Conservation (phyloP, 2,797 vertebrate species). For the Tangara arthus region DNA sequence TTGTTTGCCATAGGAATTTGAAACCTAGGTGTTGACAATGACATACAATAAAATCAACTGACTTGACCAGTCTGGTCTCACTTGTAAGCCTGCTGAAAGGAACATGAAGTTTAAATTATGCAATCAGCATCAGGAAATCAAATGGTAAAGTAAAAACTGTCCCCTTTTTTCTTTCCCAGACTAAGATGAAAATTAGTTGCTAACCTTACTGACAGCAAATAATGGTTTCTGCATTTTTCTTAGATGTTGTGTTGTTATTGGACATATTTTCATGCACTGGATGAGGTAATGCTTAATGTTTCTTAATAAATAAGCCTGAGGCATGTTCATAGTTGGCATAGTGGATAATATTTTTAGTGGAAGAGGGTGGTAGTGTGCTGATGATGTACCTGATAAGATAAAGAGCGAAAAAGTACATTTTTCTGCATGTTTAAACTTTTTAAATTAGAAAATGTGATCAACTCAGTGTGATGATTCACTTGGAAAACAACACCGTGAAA, state of each 20-base stretch:
- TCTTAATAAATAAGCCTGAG: conserved; percentile 61
- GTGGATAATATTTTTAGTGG: conserved; percentile 53
- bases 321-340: conserved; percentile 47
- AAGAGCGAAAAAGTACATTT: conserved; percentile 55
- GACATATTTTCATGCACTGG: conserved; percentile 48
- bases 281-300: conserved; percentile 67
- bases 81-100: conserved; percentile 20
- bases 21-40: conserved; percentile 1
- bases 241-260: conserved; percentile 64
- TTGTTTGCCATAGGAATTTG: conserved; percentile 1
- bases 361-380: conserved; percentile 40
- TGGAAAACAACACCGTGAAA: conserved; percentile 42
- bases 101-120: conserved; percentile 20
- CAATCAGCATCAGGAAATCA: conserved; percentile 26
- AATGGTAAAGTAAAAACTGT: neutral
- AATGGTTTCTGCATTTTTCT: conserved; percentile 64
- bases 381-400: conserved; percentile 67
- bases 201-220: conserved; percentile 51
- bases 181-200: conserved; percentile 37
- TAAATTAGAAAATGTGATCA: conserved; percentile 62
- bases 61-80: conserved; percentile 11
- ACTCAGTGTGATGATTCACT: conserved; percentile 64
- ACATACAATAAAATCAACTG: neutral
- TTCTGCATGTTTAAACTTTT: conserved; percentile 60
- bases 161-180: neutral